Percentiles rank a stretch among this genome's conserved stretches.
These are phyloP conservation scores for Cydia strobilella DNA, from an alignment of 1,140 invertebrate species.

Conservation along the genomic window DNA sequence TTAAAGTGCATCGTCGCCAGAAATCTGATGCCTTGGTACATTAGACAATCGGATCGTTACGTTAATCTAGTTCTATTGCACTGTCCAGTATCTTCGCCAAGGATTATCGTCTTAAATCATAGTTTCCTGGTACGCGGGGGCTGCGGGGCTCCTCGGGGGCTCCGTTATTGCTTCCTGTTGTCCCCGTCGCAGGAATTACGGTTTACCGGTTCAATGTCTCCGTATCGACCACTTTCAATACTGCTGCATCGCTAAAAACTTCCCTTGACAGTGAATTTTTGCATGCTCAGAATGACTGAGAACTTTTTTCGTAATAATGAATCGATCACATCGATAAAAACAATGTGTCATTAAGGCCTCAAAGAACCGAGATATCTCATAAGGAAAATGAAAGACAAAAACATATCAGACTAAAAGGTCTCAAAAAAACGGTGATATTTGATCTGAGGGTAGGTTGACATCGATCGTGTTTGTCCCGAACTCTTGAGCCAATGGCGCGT, in stretches of 20 bases:
- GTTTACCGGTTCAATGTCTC: conserved; percentile 40
- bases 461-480: conserved; percentile 54
- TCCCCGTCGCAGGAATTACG: conserved; percentile 57
- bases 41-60: conserved; percentile 35
- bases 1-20: conserved; percentile 19
- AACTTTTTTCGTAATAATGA: conserved; percentile 1
- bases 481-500: conserved; percentile 77
- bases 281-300: not conserved
- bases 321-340: not conserved
- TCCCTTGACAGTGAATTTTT: conserved; percentile 27
- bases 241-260: conserved; percentile 37
- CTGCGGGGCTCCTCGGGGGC: conserved; percentile 47
- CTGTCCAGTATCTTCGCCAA: conserved; percentile 31
- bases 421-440: conserved; percentile 8
- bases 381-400: conserved; percentile 13
- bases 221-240: conserved; percentile 42
- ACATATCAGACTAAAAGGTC: conserved; percentile 26
- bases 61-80: conserved; percentile 23
- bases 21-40: conserved; percentile 44
- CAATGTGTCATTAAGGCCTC: not conserved
- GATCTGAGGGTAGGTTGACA: conserved; percentile 25
- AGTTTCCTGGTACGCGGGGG: conserved; percentile 59
- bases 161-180: conserved; percentile 78
- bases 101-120: conserved; percentile 65
- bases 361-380: not conserved